Conservation (phyloP, 2,888 invertebrate genomes). For the Chrysopilus asiliformis region DNA sequence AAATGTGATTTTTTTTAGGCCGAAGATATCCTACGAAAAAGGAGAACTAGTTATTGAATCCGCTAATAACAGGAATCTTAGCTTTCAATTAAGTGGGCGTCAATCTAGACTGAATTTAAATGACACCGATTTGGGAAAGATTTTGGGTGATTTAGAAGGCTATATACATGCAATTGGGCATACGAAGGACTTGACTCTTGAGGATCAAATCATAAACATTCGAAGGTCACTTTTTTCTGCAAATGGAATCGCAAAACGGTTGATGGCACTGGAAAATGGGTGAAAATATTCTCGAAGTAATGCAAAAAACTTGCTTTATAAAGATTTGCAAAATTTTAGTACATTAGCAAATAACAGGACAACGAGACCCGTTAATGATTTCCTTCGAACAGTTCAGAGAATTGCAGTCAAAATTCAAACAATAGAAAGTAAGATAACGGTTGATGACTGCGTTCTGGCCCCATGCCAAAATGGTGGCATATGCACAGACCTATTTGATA, state of each 20-base stretch:
- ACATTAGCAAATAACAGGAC: neutral
- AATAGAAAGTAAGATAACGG: slow-evolving; percentile 35
- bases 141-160: no score
- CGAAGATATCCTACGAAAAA: slow-evolving; percentile 39
- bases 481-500: slow-evolving; percentile 58
- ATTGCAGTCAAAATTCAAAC: slow-evolving; percentile 3
- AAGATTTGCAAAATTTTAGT: neutral
- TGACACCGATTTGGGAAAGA: no score
- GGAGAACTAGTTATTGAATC: slow-evolving; percentile 68
- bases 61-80: slow-evolving; percentile 63
- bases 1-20: slow-evolving; percentile 8
- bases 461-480: slow-evolving; percentile 77
- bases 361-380: neutral
- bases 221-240: slow-evolving; percentile 12
- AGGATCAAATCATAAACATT: neutral
- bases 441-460: slow-evolving; percentile 49
- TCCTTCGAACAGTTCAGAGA: slow-evolving; percentile 3
- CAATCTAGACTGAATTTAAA: no score
- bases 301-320: neutral
- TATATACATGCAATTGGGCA: no score
- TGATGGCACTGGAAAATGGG: slow-evolving; percentile 17
- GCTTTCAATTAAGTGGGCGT: slow-evolving; percentile 50
- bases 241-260: slow-evolving; percentile 14
- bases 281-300: slow-evolving; percentile 3
- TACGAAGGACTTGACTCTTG: neutral